These are phyloP conservation scores for Eupithecia vulgata DNA, from an alignment of 2,888 invertebrate species.

Conservation along the genomic window DNA sequence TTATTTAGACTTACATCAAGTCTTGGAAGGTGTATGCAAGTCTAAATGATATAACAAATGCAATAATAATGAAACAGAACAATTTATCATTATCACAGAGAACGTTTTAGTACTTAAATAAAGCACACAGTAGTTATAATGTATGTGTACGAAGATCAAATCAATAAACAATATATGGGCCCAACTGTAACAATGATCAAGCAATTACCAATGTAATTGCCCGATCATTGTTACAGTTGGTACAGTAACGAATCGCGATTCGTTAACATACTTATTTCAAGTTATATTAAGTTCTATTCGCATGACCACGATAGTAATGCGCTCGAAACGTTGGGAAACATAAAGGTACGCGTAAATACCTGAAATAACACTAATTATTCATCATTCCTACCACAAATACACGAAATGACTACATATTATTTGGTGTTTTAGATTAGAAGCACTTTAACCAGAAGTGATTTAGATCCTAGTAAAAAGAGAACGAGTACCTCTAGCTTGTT, in stretches of 20 bases:
- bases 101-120: slow-evolving; percentile 54
- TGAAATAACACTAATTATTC: not conserved
- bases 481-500: slow-evolving; percentile 1
- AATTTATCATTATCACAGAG: slow-evolving; percentile 68
- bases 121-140: slow-evolving; percentile 55
- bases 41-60: slow-evolving; percentile 53
- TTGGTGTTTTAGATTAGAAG: slow-evolving; percentile 63
- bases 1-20: slow-evolving; percentile 9
- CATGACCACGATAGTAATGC: not conserved
- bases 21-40: slow-evolving; percentile 11
- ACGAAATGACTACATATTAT: slow-evolving; percentile 63
- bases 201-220: too few species aligned
- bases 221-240: too few species aligned
- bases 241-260: too few species aligned
- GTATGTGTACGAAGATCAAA: slow-evolving; percentile 56
- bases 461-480: slow-evolving; percentile 14
- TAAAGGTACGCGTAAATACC: not conserved
- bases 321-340: not conserved
- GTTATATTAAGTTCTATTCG: not conserved
- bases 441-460: slow-evolving; percentile 38
- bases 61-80: slow-evolving; percentile 51
- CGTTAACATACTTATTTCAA: not conserved
- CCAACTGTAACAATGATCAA: slow-evolving; percentile 51
- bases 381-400: slow-evolving; percentile 60
- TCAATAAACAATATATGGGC: slow-evolving; percentile 49